These are phyloP conservation scores for Cyprinus carpio DNA, from an alignment of 2,113 vertebrate genomes.

Conservation along the genomic window DNA sequence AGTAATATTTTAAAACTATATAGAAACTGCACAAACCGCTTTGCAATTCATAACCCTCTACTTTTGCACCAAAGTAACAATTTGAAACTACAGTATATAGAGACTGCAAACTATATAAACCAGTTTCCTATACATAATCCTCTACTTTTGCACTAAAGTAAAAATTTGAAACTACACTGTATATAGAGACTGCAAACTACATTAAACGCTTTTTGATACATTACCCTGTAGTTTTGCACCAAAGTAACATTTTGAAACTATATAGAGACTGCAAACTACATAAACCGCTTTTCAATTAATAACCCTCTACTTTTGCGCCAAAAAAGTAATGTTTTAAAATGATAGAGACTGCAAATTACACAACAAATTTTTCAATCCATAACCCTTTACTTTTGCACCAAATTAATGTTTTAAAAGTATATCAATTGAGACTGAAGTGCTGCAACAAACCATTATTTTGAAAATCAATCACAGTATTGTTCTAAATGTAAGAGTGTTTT, in stretches of 20 bases:
- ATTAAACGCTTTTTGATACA: too few species aligned
- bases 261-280: not conserved
- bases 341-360: too few species aligned
- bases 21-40: not conserved
- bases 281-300: too few species aligned
- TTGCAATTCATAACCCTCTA: not conserved
- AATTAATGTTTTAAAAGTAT: not conserved
- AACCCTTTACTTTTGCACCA: not conserved
- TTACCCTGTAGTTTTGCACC: not conserved
- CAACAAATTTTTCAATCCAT: too few species aligned
- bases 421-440: too few species aligned
- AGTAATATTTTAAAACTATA: not conserved
- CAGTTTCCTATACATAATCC: too few species aligned
- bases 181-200: not conserved
- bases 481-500: too few species aligned
- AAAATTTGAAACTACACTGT: not conserved
- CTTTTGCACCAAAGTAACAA: not conserved
- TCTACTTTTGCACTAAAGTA: not conserved
- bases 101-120: not conserved
- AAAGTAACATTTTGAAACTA: not conserved
- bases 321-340: too few species aligned
- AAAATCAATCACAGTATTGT: too few species aligned
- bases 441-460: too few species aligned
- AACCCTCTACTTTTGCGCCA: too few species aligned
- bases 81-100: not conserved